Conservation (phyloP, 2,797 vertebrate species). For the Macropodus opercularis region DNA sequence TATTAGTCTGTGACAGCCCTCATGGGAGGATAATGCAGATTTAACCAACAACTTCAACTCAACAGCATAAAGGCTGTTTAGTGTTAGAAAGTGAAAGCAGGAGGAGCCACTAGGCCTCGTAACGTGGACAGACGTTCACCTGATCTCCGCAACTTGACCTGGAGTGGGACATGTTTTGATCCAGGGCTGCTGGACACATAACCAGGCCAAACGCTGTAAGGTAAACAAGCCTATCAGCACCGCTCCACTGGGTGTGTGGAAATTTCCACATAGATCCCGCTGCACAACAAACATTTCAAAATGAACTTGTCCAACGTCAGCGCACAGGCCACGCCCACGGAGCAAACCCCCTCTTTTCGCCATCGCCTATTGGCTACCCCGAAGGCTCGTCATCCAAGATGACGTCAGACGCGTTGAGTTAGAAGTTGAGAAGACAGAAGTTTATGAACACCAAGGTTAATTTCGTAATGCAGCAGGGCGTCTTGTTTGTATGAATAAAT, state of each 20-base stretch:
- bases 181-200: conserved; percentile 1
- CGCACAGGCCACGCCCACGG: conserved; percentile 43
- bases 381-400: conserved; percentile 72
- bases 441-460: accelerated
- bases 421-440: too few species aligned
- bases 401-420: conserved; percentile 46
- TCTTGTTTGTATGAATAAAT: neutral
- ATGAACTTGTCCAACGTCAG: neutral
- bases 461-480: accelerated
- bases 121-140: neutral
- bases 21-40: too few species aligned
- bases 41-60: too few species aligned
- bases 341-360: conserved; percentile 53
- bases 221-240: conserved; percentile 46
- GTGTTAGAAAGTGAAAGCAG: too few species aligned
- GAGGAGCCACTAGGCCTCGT: too few species aligned
- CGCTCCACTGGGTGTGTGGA: conserved; percentile 53
- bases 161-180: conserved; percentile 26
- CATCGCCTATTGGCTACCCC: conserved; percentile 65
- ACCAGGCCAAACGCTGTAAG: neutral
- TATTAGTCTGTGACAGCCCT: too few species aligned
- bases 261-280: conserved; percentile 65
- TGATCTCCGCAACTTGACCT: conserved; percentile 13
- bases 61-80: too few species aligned
- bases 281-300: conserved; percentile 32